These are phyloP conservation scores for Oeneis ivallda DNA, from an alignment of 2,888 invertebrate genomes.

Conservation along the genomic window DNA sequence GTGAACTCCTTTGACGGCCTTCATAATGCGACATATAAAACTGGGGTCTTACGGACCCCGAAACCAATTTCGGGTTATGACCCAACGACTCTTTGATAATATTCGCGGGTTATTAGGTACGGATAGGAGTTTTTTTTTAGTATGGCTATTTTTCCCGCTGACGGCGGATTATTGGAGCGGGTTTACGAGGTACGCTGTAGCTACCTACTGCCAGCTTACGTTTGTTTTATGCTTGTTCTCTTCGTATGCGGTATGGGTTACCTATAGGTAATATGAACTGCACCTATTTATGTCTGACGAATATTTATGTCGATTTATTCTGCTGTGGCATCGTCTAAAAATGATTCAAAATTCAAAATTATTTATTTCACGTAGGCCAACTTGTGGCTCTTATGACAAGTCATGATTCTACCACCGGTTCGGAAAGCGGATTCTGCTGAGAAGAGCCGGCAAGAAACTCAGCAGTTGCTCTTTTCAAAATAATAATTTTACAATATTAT, in stretches of 20 bases:
- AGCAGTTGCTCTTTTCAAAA: no score
- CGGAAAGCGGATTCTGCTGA: no score
- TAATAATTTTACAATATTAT: no score
- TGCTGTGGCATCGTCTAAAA: no score
- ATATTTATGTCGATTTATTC: no score
- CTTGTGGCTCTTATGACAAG: no score
- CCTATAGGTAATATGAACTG: background rate
- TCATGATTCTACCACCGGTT: no score
- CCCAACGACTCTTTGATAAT: constrained; percentile 82
- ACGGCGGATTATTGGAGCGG: constrained; percentile 75
- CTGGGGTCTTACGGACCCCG: constrained; percentile 82
- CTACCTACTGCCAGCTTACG: constrained; percentile 56
- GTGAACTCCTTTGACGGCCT: constrained; percentile 83
- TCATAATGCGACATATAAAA: constrained; percentile 83
- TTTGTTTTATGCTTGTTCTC: constrained; percentile 60
- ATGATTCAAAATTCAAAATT: no score
- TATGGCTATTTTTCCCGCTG: constrained; percentile 81
- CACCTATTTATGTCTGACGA: no score
- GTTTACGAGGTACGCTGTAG: constrained; percentile 68
- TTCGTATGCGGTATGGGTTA: background rate
- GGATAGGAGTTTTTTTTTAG: constrained; percentile 81
- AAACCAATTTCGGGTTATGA: constrained; percentile 83
- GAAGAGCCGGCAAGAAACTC: no score
- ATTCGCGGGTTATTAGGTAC: constrained; percentile 82
- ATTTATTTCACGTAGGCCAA: no score